Base-by-base conservation (phyloP, 2,888 invertebrate genomes). In the Parelbella ahira region DNA sequence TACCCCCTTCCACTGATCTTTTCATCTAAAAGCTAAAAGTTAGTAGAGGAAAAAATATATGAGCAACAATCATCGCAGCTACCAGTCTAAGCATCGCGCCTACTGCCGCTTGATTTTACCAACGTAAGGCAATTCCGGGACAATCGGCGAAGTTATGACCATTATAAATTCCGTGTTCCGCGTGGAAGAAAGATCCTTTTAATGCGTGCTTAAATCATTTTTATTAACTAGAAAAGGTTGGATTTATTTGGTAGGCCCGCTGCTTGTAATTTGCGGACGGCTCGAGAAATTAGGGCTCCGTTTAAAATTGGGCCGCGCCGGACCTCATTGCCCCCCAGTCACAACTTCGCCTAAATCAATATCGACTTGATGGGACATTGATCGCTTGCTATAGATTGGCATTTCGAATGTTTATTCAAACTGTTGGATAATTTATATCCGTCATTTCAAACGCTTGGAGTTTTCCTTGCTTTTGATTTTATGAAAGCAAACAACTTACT, bases 171-270 rank as follows among this genome's bases (percentile, higher is more conserved):
- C 58, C 63, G 60, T 72, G 70, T 73, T 72, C 70, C 71, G 63
- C 61, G 66, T 65, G 60, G 58, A 61, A 67, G 68, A 73, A 71
- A 77, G 68, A 79, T 77, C 70, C 72, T 71, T 78, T 78, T 79
- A 80, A 79, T 79, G 80, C 70, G 67, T 72, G 55, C 72, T 77
- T 83, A 82, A 82, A 83, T 83, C 80, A 83, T 83, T 81, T 83
- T 83, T 83, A 83, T 82, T 75, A 81, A 82, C 74, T 79, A 73
- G 73, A 73, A 83, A 80, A 81, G 79, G 80, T 81, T 71, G 71
- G 66, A 79, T 79, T 82, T 81, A 79, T 79, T 68, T 62, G 63
- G 56, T 58, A 62, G 64, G 64, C 63, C 69, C 67, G 72, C 57
- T 60, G 68, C 60, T 60, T 68, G 70, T 69, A 74, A 74, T 77